Evolutionary conservation across 1,140 invertebrate genomes (phyloP).

Genomic region (Orchesella cincta): DNA sequence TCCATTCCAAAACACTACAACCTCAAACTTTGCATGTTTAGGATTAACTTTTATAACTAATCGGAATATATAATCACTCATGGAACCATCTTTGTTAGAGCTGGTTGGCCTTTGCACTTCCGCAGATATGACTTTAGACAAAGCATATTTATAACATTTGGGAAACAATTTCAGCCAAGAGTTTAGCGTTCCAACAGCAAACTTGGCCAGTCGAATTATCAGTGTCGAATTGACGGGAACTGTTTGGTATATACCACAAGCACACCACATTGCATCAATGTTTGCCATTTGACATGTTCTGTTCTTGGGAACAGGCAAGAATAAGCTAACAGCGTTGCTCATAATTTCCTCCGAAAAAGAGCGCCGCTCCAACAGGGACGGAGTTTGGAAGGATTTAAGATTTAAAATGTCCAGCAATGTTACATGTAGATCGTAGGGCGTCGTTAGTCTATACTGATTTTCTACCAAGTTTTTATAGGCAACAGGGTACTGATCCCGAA

Average conservation of each 20-base stretch:
- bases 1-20: no score
- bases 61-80: no score
- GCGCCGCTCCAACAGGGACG: no score
- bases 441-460: conserved; percentile 41
- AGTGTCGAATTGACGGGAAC: not conserved
- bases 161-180: not conserved
- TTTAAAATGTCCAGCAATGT: conserved; percentile 53
- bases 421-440: conserved; percentile 44
- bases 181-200: not conserved
- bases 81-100: no score
- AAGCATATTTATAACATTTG: not conserved
- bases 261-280: not conserved
- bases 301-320: not conserved
- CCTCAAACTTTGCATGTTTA: no score
- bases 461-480: conserved; percentile 36
- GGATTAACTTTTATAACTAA: no score
- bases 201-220: not conserved
- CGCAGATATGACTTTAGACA: not conserved
- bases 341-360: no score
- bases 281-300: not conserved
- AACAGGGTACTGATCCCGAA: conserved; percentile 30
- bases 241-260: not conserved
- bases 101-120: conserved; percentile 12
- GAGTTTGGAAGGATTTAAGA: conserved; percentile 54
- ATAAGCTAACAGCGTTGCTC: not conserved